phyloP scores from a whole-genome alignment of 2,888 invertebrate species.

The Phaonia tiefii region DNA sequence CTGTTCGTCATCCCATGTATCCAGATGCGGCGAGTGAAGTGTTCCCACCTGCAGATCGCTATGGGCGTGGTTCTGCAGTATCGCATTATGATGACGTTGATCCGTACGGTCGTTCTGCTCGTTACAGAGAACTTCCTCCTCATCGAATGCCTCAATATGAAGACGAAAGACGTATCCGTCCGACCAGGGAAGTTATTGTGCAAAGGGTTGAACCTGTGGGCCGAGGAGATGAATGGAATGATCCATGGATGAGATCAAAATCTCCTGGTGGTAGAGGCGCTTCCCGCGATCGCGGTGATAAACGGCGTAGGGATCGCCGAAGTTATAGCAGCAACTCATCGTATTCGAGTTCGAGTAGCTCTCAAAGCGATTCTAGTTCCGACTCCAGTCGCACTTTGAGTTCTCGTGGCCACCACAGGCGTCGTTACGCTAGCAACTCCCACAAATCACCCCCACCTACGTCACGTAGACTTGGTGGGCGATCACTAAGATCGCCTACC shows the following conservation, averaged over 20 bases:
- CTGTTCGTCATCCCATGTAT: constrained; percentile 71
- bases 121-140: constrained; percentile 82
- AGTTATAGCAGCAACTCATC: constrained; percentile 80
- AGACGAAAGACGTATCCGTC: constrained; percentile 83
- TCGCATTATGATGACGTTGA: constrained; percentile 80
- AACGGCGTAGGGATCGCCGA: constrained; percentile 76
- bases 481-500: constrained; percentile 75
- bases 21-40: constrained; percentile 70
- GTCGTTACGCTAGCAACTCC: constrained; percentile 75
- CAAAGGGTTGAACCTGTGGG: constrained; percentile 84
- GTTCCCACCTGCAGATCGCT: constrained; percentile 79
- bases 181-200: constrained; percentile 88
- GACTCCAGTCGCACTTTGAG: constrained; percentile 79
- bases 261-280: constrained; percentile 82
- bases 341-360: constrained; percentile 83
- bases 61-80: constrained; percentile 71
- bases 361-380: constrained; percentile 88
- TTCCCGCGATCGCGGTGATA: constrained; percentile 76
- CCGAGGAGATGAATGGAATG: constrained; percentile 94
- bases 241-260: constrained; percentile 94
- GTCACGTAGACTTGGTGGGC: constrained; percentile 72
- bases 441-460: constrained; percentile 74
- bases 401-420: constrained; percentile 73
- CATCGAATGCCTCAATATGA: constrained; percentile 83
- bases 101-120: constrained; percentile 80